Evolutionary conservation across 2,888 invertebrate genomes (phyloP).

Genomic region (Microchrysa polita): DNA sequence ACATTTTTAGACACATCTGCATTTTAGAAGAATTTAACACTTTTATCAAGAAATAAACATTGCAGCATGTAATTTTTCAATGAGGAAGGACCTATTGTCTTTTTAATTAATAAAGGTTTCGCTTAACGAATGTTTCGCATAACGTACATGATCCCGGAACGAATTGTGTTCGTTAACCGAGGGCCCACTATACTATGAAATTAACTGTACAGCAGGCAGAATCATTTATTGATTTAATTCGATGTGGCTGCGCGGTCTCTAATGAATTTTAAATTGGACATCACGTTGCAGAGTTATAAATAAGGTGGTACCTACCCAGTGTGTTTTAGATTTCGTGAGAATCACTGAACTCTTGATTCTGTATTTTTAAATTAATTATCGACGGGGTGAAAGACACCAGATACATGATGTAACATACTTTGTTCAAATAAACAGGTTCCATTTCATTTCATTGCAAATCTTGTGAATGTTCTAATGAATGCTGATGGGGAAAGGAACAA

Average conservation of each 20-base stretch:
- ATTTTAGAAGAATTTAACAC: no score
- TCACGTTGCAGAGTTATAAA: background rate
- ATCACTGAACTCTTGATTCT: background rate
- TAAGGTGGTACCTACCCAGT: no score
- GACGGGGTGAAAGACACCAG: background rate
- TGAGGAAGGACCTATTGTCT: no score
- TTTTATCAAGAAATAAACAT: no score
- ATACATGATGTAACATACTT: no score
- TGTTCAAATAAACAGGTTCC: background rate
- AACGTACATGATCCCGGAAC: no score
- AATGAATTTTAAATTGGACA: background rate
- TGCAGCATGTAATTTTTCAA: no score
- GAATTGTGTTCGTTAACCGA: no score
- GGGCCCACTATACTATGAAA: conserved; percentile 3
- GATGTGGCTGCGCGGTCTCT: background rate
- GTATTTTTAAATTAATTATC: background rate
- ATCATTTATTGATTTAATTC: no score
- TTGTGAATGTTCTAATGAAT: conserved; percentile 10
- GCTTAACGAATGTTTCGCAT: no score
- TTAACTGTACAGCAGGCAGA: background rate
- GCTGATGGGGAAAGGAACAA: conserved; percentile 14
- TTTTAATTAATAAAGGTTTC: no score
- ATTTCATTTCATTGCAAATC: background rate
- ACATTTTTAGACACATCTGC: no score
- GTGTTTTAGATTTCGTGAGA: background rate